Evolutionary conservation across 2,888 invertebrate species (phyloP), one percentile per base, ranked within the genome.

Genomic region (Seira sanloemensis): DNA sequence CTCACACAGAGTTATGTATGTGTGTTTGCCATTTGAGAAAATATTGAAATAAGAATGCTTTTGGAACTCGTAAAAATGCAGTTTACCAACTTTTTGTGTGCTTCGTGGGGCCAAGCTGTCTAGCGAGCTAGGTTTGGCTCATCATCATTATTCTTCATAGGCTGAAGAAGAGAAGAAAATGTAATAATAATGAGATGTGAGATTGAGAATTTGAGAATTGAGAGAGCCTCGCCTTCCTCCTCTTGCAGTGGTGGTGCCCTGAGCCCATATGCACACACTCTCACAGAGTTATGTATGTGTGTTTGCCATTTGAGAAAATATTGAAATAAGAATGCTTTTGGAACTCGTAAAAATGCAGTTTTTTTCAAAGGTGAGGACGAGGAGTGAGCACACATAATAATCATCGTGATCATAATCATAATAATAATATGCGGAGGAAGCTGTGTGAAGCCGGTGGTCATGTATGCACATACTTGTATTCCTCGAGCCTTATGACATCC

Each of bases 31-130:
- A 50, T 50, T 50, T 50, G 50, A 50, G 12, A 12, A 37, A 37
- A 37, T 7, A 50, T n/a, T n/a, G n/a, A n/a, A n/a, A n/a, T n/a
- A 50, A 50, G 50, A 50, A 50, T 50, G n/a, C n/a, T 50, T 18
- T 2, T 50, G 50, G 50, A 50, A 50, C 16, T 50, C 16, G 37
- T 50, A 50, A 50, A 50, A 50, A 50, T 50, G 50, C 50, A 50
- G 12, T 12, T 50, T 50, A 50, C 16, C 50, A n/a, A n/a, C n/a
- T n/a, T n/a, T n/a, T 50, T 50, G 50, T 50, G 50, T 50, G 50
- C 50, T 19, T 86, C 78, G 76, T 86, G 86, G 86, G 86, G 86
- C 86, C 86, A 86, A 86, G 86, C 86, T 86, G 86, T 86, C 86
- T 86, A 85, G 86, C 78, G 66, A 80, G 79, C 79, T 76, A 82